Evolutionary conservation across 2,888 invertebrate species (phyloP).

Genomic region (Folsomia manolachei): DNA sequence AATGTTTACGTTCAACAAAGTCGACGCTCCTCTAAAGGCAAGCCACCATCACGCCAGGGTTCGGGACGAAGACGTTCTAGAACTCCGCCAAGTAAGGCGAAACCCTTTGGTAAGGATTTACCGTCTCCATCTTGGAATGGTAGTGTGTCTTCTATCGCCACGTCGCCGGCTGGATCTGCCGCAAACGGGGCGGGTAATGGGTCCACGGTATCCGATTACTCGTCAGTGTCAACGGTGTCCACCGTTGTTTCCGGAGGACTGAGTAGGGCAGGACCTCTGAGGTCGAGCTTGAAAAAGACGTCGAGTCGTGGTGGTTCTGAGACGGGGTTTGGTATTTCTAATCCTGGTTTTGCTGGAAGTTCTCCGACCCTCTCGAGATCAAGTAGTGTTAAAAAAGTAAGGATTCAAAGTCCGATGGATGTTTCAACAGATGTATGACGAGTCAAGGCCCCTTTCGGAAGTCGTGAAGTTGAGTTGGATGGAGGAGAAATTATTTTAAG

Average conservation of each 20-base stretch:
- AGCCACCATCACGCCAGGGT: not conserved
- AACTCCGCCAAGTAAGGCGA: not conserved
- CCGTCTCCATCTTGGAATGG: conserved; percentile 40
- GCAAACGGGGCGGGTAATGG: conserved; percentile 34
- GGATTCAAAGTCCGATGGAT: conserved; percentile 77
- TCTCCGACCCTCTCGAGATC: conserved; percentile 79
- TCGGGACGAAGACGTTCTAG: not conserved
- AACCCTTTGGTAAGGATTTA: not conserved
- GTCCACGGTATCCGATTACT: conserved; percentile 44
- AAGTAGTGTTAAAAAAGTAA: conserved; percentile 84
- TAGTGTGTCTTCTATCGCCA: conserved; percentile 42
- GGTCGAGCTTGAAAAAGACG: conserved; percentile 81
- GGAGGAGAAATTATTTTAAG: not conserved
- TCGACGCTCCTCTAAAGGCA: not conserved
- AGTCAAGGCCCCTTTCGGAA: not conserved
- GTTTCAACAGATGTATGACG: conserved; percentile 71
- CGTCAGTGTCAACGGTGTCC: conserved; percentile 46
- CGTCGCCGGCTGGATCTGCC: conserved; percentile 34
- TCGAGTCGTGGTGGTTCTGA: conserved; percentile 65
- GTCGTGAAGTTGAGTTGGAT: not conserved
- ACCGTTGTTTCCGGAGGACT: conserved; percentile 41
- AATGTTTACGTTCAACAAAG: not conserved
- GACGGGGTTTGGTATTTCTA: conserved; percentile 73
- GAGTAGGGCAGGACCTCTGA: conserved; percentile 61
- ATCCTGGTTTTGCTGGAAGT: conserved; percentile 78